Percentiles rank a stretch among this genome's conserved stretches.
Conservation (phyloP, 2,797 vertebrate species). For the Falco peregrinus region DNA sequence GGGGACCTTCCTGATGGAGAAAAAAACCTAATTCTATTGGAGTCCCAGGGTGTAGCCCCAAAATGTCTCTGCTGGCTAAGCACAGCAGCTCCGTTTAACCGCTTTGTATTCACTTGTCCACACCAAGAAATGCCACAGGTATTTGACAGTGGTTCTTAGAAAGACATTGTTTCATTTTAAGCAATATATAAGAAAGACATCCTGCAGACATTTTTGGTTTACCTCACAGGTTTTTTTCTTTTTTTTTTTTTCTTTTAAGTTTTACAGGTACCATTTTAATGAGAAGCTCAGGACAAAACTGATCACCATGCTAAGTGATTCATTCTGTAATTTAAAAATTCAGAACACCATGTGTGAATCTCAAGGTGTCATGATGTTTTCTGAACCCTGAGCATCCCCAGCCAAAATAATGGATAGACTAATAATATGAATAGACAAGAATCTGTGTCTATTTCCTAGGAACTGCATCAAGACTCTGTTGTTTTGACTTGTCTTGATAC, state of each 20-base stretch:
- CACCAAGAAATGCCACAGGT: neutral
- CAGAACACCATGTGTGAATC: neutral
- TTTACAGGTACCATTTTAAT: neutral
- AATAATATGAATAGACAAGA: neutral
- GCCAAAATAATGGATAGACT: neutral
- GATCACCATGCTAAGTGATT: neutral
- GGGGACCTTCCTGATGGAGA: neutral
- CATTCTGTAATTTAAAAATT: neutral
- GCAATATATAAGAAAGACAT: neutral
- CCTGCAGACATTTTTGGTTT: neutral
- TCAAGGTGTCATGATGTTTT: neutral
- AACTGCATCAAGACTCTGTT: neutral
- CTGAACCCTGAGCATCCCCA: neutral
- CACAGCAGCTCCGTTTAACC: neutral
- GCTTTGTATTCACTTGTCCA: neutral
- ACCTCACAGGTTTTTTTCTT: neutral
- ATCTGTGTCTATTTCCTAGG: neutral
- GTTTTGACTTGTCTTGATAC: neutral
- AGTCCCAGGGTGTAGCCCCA: neutral
- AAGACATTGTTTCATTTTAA: neutral
- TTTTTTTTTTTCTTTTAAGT: too few relatives aligned
- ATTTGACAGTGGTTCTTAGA: neutral
- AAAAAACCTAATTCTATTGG: fast-evolving
- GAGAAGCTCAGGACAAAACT: neutral
- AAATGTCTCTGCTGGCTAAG: neutral